These are phyloP conservation scores for Myotis vivesi DNA, from an alignment of 2,797 vertebrate genomes.

Conservation along the genomic window DNA sequence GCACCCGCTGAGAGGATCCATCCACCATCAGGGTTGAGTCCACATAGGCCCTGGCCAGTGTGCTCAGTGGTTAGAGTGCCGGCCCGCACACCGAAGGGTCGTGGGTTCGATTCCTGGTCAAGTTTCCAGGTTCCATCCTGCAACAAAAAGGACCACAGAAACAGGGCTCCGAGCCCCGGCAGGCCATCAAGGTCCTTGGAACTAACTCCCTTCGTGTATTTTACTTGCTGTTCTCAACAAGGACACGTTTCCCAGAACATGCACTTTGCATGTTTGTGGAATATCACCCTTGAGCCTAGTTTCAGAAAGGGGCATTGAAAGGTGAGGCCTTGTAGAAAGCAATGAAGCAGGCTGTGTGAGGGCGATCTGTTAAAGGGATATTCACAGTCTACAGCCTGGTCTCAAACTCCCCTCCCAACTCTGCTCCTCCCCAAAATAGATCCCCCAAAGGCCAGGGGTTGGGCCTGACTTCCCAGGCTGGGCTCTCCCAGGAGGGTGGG, in stretches of 20 bases:
- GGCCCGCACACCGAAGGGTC: too few species aligned
- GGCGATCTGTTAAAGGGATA: not conserved
- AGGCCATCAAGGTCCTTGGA: not conserved
- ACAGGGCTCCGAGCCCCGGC: not conserved
- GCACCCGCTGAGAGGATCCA: not conserved
- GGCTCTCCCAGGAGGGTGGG: not conserved
- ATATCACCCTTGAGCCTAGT: not conserved
- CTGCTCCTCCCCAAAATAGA: conserved; percentile 22
- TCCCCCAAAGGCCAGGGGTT: not conserved
- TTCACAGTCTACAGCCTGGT: not conserved
- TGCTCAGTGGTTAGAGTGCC: not conserved
- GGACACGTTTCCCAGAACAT: not conserved
- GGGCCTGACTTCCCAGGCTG: not conserved
- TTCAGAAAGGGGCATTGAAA: not conserved
- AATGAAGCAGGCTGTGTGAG: not conserved
- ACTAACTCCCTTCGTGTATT: not conserved
- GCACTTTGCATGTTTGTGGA: not conserved
- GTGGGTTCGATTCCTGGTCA: not conserved
- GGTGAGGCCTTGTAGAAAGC: not conserved
- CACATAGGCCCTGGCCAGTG: not conserved
- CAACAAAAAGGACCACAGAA: not conserved
- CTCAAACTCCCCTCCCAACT: not conserved
- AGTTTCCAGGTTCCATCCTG: not conserved
- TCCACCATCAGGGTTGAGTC: not conserved
- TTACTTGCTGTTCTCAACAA: not conserved